These are phyloP conservation scores for Agrochola litura DNA, from an alignment of 2,888 invertebrate genomes.

Conservation along the genomic window DNA sequence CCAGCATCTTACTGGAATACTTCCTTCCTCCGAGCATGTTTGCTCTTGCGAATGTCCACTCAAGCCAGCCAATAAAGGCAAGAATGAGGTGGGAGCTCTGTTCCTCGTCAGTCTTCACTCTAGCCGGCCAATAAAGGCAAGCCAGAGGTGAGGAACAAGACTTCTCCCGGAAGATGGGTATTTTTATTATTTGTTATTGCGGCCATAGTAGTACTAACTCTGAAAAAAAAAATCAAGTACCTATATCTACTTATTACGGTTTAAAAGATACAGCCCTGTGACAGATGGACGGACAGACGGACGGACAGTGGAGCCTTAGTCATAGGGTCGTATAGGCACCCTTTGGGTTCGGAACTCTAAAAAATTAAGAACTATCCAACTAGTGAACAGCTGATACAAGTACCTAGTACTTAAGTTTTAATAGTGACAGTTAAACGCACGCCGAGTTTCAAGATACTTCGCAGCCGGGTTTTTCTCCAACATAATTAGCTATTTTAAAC, in stretches of 20 bases:
- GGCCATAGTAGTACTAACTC: not conserved
- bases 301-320: not conserved
- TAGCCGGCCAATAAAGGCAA: too few species aligned
- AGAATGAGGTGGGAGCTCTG: too few species aligned
- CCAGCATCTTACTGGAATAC: too few species aligned
- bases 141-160: too few species aligned
- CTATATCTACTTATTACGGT: not conserved
- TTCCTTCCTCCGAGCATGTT: too few species aligned
- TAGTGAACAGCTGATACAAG: constrained; percentile 42
- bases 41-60: too few species aligned
- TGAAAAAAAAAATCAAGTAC: too few species aligned
- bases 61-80: too few species aligned
- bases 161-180: too few species aligned
- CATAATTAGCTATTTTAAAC: constrained; percentile 81
- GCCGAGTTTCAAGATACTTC: constrained; percentile 69
- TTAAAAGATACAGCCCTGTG: not conserved
- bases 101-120: too few species aligned
- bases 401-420: constrained; percentile 70
- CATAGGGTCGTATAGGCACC: too few species aligned
- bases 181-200: not conserved
- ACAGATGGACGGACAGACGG: too few species aligned
- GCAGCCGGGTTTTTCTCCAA: constrained; percentile 72
- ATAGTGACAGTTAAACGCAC: constrained; percentile 75
- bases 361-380: constrained; percentile 2
- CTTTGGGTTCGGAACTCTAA: not conserved